Conservation (phyloP, 2,797 vertebrate genomes). For the Mormyrops boulengeri region DNA sequence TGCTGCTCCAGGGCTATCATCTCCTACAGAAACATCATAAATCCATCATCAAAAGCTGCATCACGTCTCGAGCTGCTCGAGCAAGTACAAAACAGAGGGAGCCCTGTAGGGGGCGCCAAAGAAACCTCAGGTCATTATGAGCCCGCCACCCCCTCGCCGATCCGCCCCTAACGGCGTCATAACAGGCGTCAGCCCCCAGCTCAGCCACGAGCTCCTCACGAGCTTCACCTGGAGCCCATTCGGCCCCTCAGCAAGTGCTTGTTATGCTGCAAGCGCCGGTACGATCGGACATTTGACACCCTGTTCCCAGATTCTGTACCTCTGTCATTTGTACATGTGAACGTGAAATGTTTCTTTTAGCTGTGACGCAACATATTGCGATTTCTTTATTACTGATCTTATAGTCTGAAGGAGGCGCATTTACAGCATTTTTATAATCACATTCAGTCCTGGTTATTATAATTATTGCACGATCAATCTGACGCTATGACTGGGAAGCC, state of each 20-base stretch:
- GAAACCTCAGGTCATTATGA: neutral
- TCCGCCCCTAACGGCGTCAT: neutral
- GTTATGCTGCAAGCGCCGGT: neutral
- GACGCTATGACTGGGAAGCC: neutral
- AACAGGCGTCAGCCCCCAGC: neutral
- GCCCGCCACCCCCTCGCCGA: neutral
- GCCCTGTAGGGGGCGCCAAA: neutral
- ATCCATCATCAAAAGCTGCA: neutral
- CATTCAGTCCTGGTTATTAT: neutral
- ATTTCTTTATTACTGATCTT: neutral
- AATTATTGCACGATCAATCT: neutral
- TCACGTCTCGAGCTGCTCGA: neutral
- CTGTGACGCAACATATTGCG: neutral
- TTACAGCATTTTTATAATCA: neutral
- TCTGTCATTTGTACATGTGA: neutral
- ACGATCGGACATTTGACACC: neutral
- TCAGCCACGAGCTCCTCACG: neutral
- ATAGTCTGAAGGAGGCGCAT: neutral
- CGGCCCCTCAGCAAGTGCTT: no score
- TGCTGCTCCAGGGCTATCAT: neutral
- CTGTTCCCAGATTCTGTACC: neutral
- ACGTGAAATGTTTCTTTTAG: neutral
- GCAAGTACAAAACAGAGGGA: neutral
- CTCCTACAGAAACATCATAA: neutral
- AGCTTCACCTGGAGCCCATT: no score